Percentiles rank a stretch among this genome's conserved stretches.
phyloP scores from a whole-genome alignment of 1,140 invertebrate species.

The Tetraneura akinire region DNA sequence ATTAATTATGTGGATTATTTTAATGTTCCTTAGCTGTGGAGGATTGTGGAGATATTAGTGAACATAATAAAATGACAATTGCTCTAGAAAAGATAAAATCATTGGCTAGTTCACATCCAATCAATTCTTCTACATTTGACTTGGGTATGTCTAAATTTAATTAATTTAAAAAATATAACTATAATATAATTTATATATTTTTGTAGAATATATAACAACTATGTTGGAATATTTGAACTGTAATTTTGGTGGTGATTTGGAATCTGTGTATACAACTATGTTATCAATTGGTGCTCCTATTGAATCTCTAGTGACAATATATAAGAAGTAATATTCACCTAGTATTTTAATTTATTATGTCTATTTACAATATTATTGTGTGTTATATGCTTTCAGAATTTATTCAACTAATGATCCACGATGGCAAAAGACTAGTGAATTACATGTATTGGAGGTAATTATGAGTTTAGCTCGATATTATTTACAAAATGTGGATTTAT shows the following conservation, averaged over 20 bases:
- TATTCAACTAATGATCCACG: conserved; percentile 46
- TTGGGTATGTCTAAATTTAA: conserved; percentile 62
- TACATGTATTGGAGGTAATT: conserved; percentile 44
- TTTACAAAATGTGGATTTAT: conserved; percentile 48
- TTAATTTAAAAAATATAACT: neutral
- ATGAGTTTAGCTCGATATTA: conserved; percentile 46
- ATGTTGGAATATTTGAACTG: conserved; percentile 76
- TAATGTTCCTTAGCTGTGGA: conserved; percentile 12
- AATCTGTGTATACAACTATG: conserved; percentile 70
- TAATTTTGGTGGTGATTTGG: conserved; percentile 67
- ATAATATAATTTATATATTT: conserved; percentile 39
- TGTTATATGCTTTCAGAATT: conserved; percentile 52
- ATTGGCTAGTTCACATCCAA: conserved; percentile 72
- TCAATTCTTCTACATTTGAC: conserved; percentile 75
- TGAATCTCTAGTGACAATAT: conserved; percentile 73
- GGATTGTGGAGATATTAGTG: conserved; percentile 23
- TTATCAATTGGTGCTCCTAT: conserved; percentile 71
- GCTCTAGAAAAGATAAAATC: conserved; percentile 68
- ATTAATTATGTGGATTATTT: neutral
- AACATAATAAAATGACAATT: conserved; percentile 48
- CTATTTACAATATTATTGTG: neutral
- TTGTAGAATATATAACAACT: conserved; percentile 71
- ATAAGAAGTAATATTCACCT: conserved; percentile 65
- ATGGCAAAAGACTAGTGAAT: conserved; percentile 46
- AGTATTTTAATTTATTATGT: neutral